Base-by-base conservation (phyloP, 2,888 invertebrate genomes). In the Drymonia ruficornis region DNA sequence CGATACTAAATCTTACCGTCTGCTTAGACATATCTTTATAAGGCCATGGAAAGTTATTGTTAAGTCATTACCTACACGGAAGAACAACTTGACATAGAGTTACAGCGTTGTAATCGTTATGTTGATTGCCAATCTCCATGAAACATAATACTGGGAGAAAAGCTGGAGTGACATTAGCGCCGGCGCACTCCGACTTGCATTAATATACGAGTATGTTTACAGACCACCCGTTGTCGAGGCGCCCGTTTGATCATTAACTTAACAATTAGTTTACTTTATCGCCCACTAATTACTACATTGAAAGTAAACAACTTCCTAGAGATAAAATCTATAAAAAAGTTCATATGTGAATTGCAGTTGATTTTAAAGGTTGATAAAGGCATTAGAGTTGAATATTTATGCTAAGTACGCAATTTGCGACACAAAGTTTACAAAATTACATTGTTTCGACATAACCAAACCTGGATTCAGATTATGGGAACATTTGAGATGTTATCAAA, bases 91-190 rank as follows among this genome's bases (percentile, higher is more conserved):
- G 77, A 75, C 77, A 72, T 68, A 71, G 70, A 74, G 72, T 69
- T 72, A 74, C 68, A 69, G 60, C 58, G 53, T 64, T 59, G 59
- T 64, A 67, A 71, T 70, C 63, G 70, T 75, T 76, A 76, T 72
- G 76, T 67, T 76, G 75, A 84, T 81, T 83, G 79, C 72, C 62
- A 73, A 76, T 78, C 68, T 72, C 69, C 65, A 64, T 68, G 69
- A 72, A 71, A 71, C 67, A 70, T 63, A 67, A 72, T 66, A 72
- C 69, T 68, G 67, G 67, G 64, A 72, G 74, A 71, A 70, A 71
- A 70, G 70, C 62, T 70, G 59, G 60, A 80, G 78, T 76, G 79
- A 80, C 78, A 82, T 81, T 80, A 81, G 76, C 63, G 65, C 66
- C 61, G 63, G 60, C 58, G 72, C 73, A 77, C 76, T 80, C 70